Evolutionary conservation across 1,140 invertebrate genomes (phyloP).

Genomic region (Sitobion miscanthi): DNA sequence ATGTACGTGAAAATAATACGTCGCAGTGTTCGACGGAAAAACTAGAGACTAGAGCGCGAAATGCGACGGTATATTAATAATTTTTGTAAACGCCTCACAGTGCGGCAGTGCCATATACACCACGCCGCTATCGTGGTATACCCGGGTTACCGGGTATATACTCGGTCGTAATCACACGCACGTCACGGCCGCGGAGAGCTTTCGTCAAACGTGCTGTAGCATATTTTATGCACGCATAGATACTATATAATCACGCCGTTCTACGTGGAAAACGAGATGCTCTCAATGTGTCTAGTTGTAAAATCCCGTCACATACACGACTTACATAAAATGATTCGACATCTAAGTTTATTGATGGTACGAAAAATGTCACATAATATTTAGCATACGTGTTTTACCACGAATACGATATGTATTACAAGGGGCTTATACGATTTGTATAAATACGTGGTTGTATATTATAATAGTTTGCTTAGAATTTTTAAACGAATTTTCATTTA

Average conservation of each 20-base stretch:
- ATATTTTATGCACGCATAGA: background rate
- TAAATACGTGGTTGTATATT: no score
- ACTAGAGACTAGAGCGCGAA: background rate
- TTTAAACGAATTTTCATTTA: no score
- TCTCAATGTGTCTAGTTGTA: no score
- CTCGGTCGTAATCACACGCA: background rate
- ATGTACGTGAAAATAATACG: background rate
- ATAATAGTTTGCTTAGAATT: no score
- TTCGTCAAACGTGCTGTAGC: background rate
- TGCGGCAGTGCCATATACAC: background rate
- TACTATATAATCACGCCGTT: background rate
- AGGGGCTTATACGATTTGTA: no score
- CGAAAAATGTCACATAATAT: no score
- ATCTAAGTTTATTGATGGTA: no score
- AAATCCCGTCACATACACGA: no score
- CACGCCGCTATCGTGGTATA: background rate
- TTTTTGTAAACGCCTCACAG: background rate
- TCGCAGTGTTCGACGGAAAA: background rate
- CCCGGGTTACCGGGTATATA: background rate
- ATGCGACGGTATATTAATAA: background rate
- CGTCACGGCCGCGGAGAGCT: background rate
- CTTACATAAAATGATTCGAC: no score
- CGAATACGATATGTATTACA: no score
- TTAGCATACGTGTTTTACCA: no score
- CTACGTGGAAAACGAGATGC: background rate